phyloP scores from a whole-genome alignment of 2,113 vertebrate genomes.

The Polypterus senegalus region DNA sequence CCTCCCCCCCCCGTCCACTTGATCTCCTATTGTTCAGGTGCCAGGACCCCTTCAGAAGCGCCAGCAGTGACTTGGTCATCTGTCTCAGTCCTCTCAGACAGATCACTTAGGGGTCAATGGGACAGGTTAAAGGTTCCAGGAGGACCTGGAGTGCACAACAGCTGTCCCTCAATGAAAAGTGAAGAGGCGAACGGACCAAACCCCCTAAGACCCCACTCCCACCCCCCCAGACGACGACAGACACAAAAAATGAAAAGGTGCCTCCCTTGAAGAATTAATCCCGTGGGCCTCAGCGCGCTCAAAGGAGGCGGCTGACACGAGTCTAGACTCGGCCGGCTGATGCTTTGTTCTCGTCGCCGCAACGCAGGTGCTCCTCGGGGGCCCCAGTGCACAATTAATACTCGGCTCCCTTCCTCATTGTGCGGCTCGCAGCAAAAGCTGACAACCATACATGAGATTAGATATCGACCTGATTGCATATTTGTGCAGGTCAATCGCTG shows the following conservation, averaged over 20 bases:
- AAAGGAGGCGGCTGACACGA: constrained; percentile 48
- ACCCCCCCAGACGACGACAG: not conserved
- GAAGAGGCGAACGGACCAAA: no score
- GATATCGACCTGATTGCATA: constrained; percentile 36
- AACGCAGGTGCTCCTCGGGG: constrained; percentile 42
- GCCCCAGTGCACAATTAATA: constrained; percentile 37
- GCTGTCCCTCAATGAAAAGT: no score
- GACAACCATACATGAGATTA: constrained; percentile 49
- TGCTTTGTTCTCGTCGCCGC: not conserved
- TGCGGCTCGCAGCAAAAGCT: constrained; percentile 27
- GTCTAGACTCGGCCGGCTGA: constrained; percentile 17
- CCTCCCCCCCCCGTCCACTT: no score
- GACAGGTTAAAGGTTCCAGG: no score
- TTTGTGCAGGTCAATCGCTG: constrained; percentile 31
- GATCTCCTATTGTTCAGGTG: no score
- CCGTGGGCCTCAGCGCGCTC: constrained; percentile 32
- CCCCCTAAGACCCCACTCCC: no score
- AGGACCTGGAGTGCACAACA: no score
- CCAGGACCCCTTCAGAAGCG: no score
- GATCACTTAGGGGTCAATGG: no score
- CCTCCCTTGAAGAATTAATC: constrained; percentile 39
- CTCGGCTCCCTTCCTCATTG: constrained; percentile 30
- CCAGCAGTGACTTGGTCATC: no score
- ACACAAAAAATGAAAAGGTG: constrained; percentile 13
- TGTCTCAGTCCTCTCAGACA: no score